Percentiles rank a stretch among this genome's conserved stretches.
phyloP scores from a whole-genome alignment of 2,888 invertebrate species.

The Lottia gigantea region DNA sequence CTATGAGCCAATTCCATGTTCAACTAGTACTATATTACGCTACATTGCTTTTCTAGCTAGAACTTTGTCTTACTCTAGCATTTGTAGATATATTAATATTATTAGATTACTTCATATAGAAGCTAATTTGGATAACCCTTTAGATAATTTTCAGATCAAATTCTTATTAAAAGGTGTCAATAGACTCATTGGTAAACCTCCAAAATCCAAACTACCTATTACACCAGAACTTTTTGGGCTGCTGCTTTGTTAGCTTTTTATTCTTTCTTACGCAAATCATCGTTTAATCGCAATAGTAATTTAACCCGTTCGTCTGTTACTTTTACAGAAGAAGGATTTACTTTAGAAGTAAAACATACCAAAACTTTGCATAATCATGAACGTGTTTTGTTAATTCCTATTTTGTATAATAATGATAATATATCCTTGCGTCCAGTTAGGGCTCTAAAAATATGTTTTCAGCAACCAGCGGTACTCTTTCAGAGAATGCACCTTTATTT shows the following conservation, averaged over 20 bases:
- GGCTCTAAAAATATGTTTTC: not conserved
- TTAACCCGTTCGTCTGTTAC: constrained; percentile 1
- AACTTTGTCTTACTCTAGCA: constrained; percentile 1
- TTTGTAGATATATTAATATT: constrained; percentile 1
- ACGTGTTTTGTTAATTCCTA: not conserved
- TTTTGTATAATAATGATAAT: not conserved
- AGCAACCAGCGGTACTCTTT: not conserved
- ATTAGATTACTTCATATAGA: constrained; percentile 2
- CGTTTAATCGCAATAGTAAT: not conserved
- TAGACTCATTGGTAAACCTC: no score
- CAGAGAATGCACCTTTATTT: not conserved
- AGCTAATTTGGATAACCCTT: not conserved
- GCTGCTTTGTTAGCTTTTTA: not conserved
- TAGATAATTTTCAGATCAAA: not conserved
- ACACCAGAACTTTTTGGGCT: not conserved
- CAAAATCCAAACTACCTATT: no score
- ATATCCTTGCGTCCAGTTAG: not conserved
- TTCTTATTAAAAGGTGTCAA: not conserved
- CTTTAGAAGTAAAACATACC: not conserved
- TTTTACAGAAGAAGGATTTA: not conserved
- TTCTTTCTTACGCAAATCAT: not conserved
- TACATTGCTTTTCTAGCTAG: not conserved
- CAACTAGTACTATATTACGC: not conserved
- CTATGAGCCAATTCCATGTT: constrained; percentile 2
- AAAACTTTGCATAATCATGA: not conserved